Evolutionary conservation across 2,888 invertebrate genomes (phyloP).

Genomic region (Rosalia funebris): DNA sequence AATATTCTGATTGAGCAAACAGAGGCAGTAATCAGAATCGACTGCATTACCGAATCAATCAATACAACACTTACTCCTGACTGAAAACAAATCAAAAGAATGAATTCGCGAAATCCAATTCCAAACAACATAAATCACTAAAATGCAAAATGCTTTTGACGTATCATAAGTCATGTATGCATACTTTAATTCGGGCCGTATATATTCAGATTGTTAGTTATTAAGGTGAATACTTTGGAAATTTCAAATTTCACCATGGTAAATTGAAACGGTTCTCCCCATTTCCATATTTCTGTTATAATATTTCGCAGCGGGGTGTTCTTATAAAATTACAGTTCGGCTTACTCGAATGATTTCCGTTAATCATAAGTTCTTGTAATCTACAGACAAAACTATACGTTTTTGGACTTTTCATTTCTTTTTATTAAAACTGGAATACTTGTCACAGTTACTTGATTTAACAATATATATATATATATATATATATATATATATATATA

Average conservation of each 20-base stretch:
- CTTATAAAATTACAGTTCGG: background rate
- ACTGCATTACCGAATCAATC: constrained; percentile 40
- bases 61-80: constrained; percentile 31
- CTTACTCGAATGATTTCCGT: background rate
- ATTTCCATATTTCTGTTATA: constrained; percentile 18
- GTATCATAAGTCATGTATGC: constrained; percentile 60
- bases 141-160: constrained; percentile 61
- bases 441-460: too few species aligned
- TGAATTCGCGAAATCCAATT: constrained; percentile 61
- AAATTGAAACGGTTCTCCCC: constrained; percentile 21
- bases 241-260: constrained; percentile 15
- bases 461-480: too few species aligned
- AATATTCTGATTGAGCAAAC: constrained; percentile 49
- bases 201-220: constrained; percentile 25
- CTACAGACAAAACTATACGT: too few species aligned
- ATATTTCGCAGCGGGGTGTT: constrained; percentile 9
- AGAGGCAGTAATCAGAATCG: constrained; percentile 46
- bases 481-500: too few species aligned
- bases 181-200: constrained; percentile 45
- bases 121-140: constrained; percentile 61
- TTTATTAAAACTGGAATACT: too few species aligned
- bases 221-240: constrained; percentile 22
- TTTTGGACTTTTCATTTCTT: too few species aligned
- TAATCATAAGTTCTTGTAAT: background rate
- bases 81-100: constrained; percentile 58